Conservation (phyloP, 2,797 vertebrate species). For the Sebastolobus altivelis region DNA sequence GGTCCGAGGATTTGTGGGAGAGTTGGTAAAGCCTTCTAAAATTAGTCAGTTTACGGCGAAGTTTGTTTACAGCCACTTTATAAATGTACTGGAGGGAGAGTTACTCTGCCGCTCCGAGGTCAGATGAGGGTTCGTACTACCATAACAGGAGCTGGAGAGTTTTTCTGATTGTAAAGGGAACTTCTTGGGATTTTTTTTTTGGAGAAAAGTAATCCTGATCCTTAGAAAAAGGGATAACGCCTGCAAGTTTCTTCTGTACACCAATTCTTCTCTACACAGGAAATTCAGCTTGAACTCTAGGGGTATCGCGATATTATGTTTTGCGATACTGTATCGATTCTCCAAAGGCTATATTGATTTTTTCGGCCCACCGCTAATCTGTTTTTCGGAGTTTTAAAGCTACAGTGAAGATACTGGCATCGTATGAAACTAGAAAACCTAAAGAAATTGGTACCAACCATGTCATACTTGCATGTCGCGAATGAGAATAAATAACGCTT, state of each 20-base stretch:
- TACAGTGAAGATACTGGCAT: no score
- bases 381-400: no score
- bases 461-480: no score
- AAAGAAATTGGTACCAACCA: no score
- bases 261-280: not conserved
- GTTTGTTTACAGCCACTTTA: conserved; percentile 70
- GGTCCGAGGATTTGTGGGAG: conserved; percentile 78
- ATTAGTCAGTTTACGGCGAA: conserved; percentile 66
- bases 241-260: not conserved
- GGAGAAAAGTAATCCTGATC: conserved; percentile 7
- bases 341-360: no score
- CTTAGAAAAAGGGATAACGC: not conserved
- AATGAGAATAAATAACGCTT: no score
- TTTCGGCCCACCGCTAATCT: no score
- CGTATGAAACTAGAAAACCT: no score
- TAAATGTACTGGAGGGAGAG: conserved; percentile 49
- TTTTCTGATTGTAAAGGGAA: conserved; percentile 17
- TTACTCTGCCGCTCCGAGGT: conserved; percentile 41
- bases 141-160: conserved; percentile 7
- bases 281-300: not conserved
- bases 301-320: no score
- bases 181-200: conserved; percentile 22
- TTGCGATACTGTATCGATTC: no score
- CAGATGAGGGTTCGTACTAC: conserved; percentile 34
- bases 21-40: conserved; percentile 79